Evolutionary conservation across 2,888 invertebrate genomes (phyloP).

Genomic region (Macrosiphum euphorbiae): DNA sequence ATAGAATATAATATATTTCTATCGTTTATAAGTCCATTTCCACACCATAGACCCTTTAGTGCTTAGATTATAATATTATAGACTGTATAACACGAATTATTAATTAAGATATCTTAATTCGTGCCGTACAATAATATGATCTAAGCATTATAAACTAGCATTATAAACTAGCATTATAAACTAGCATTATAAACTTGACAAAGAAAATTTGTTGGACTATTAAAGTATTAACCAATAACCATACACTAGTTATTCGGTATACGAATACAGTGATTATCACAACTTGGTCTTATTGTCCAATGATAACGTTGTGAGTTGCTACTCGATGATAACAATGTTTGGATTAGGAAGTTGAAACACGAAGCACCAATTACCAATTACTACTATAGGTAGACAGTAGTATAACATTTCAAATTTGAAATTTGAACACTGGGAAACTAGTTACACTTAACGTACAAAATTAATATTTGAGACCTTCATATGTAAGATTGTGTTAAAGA

Average conservation of each 20-base stretch:
- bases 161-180: no score
- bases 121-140: no score
- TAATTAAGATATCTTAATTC: no score
- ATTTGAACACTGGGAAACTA: not conserved
- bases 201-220: not conserved
- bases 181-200: no score
- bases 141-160: no score
- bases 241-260: not conserved
- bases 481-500: not conserved
- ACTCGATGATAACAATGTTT: constrained; percentile 15
- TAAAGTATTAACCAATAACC: not conserved
- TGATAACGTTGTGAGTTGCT: not conserved
- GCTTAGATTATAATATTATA: no score
- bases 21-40: no score
- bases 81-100: no score
- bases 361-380: not conserved
- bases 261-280: not conserved
- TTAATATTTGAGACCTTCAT: not conserved
- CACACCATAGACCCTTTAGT: no score
- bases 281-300: not conserved
- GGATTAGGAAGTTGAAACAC: constrained; percentile 1
- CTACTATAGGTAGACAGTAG: not conserved
- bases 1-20: no score
- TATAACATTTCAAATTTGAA: not conserved
- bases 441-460: not conserved